Base-by-base conservation (phyloP, 2,797 vertebrate genomes). In the Poeciliopsis gracilis region DNA sequence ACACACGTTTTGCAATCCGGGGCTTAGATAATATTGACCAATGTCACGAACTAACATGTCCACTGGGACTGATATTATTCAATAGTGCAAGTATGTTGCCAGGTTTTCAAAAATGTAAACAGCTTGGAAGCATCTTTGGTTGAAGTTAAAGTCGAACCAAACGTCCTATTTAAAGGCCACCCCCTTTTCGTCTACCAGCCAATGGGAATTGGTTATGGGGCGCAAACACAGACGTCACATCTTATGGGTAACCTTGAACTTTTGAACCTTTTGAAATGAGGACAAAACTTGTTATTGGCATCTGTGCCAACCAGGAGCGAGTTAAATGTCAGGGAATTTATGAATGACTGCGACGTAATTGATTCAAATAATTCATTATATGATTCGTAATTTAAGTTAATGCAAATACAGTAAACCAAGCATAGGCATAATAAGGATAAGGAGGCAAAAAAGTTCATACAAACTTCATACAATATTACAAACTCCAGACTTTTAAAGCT, bases 241-340 rank as follows among this genome's bases (percentile, higher is more conserved):
- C 43, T 38, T 33, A 36, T 9, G 47, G 1, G 8, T 23, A 49
- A 77, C 76, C 75, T 80, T 88, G 77, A 78, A 75, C 66, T 71
- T 59, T 75, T 33, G 4, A 43, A 57, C 59, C 36, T 36, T 70
- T 71, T 47, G 38, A 76, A 77, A 72, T 11, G 1, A 53, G 36
- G 9, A 41, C 16, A 66, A 5, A 53, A 33, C 49, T 66, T 5
- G 5, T 73, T 28, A 71, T n/a, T 36, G 57, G 36, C 36, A 0
- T 1, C 2, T 41, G 4, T 6, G 38, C 5, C 45, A 38, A 45
- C 12, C 15, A 49, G 28, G 4, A 36, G 38, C 6, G 59, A 4
- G 18, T n/a, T 57, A 53, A 59, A 57, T 47, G 16, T n/a, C 9
- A 45, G n/a, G 1, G 1, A 28, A 47, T 41, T 18, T 43, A 10